These are phyloP conservation scores for Hepsetus odoe DNA, from an alignment of 2,113 vertebrate genomes.

Conservation along the genomic window DNA sequence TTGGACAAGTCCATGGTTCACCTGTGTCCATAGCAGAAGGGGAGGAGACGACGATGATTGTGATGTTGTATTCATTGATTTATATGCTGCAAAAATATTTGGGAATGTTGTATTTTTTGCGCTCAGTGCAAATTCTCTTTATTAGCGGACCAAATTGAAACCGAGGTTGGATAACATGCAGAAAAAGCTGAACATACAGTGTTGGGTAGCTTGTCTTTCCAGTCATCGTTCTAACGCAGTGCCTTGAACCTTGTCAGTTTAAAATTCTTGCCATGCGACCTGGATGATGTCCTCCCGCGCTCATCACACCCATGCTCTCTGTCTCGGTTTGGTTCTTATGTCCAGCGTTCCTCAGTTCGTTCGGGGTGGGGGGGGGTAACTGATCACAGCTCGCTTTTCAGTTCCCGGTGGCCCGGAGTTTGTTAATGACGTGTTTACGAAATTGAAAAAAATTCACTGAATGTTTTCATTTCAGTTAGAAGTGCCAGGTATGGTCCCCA, in stretches of 20 bases:
- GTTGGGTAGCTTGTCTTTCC: slow-evolving; percentile 66
- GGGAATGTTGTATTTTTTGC: slow-evolving; percentile 52
- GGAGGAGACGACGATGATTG: slow-evolving; percentile 31
- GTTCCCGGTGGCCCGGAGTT: slow-evolving; percentile 12
- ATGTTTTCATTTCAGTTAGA: slow-evolving; percentile 68
- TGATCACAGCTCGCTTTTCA: neutral
- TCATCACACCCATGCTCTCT: neutral
- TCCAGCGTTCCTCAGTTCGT: neutral
- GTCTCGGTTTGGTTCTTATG: slow-evolving; percentile 1
- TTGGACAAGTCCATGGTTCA: neutral
- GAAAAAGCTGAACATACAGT: slow-evolving; percentile 63
- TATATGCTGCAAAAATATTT: slow-evolving; percentile 68
- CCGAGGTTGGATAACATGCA: slow-evolving; percentile 37
- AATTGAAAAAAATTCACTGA: slow-evolving; percentile 58
- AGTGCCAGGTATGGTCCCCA: slow-evolving; percentile 69
- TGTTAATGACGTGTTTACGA: slow-evolving; percentile 71
- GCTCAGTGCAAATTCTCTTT: slow-evolving; percentile 55
- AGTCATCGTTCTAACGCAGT: slow-evolving; percentile 71
- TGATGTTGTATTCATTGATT: slow-evolving; percentile 42
- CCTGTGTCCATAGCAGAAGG: neutral
- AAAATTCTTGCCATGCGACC: slow-evolving; percentile 17
- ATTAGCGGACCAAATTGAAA: slow-evolving; percentile 70
- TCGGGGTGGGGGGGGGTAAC: too few species aligned
- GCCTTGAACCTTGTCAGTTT: slow-evolving; percentile 70
- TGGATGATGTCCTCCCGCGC: neutral